Evolutionary conservation across 2,888 invertebrate genomes (phyloP), one percentile per base, ranked within the genome.

Genomic region (Empis livida): DNA sequence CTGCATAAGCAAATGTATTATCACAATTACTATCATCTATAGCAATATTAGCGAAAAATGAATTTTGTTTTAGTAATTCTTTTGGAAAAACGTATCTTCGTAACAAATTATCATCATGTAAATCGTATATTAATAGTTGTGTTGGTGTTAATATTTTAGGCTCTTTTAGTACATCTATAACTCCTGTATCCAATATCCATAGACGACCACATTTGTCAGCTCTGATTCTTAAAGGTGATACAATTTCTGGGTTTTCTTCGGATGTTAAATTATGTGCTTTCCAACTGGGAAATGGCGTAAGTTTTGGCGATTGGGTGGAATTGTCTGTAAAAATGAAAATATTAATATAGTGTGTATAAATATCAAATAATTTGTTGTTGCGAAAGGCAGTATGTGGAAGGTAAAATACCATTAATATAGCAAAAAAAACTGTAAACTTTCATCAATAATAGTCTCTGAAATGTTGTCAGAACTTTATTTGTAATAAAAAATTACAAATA

Each of bases 281-380:
- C 87, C 87, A 88, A 55, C 79, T 82, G 1, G 87, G 87, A 56
- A 82, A 88, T 0, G 88, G 87, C n/a, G 72, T 80, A 48, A 88
- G 65, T 37, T 75, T 72, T 0, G 88, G 87, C 6, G 84, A 81
- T 48, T 73, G 76, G 1, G 73, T 75, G 1, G 75, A 70, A 47
- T 72, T 77, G 59, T 84, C 84, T 84, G 73, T 27, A 75, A 75
- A 48, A 5, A 20, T 20, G 3, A 5, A 20, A 5, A 20, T 20
- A 5, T 6, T 20, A 20, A 20, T n/a, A n/a, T n/a, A n/a, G n/a
- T n/a, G n/a, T n/a, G n/a, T n/a, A n/a, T n/a, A n/a, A n/a, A n/a
- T n/a, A n/a, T n/a, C n/a, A n/a, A n/a, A n/a, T n/a, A n/a, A n/a
- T n/a, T n/a, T n/a, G n/a, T n/a, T n/a, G n/a, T n/a, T n/a, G n/a